Percentiles rank a stretch among this genome's conserved stretches.
These are phyloP conservation scores for Meteorus sp. DNA, from an alignment of 1,140 invertebrate species.

Conservation along the genomic window DNA sequence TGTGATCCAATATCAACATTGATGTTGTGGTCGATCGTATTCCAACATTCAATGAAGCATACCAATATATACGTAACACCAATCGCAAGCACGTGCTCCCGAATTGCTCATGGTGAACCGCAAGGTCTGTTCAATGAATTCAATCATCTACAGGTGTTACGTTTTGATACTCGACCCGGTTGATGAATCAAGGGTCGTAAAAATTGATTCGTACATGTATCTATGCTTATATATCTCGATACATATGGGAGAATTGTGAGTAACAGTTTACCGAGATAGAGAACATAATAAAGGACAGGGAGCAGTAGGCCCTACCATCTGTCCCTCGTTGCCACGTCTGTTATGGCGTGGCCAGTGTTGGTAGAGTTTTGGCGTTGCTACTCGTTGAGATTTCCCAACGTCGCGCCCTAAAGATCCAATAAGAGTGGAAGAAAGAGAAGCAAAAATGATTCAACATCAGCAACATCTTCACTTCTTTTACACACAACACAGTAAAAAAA, in stretches of 20 bases:
- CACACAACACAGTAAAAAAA: no score
- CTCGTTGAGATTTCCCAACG: constrained; percentile 21
- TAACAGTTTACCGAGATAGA: neutral
- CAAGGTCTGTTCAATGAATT: neutral
- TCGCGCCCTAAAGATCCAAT: neutral
- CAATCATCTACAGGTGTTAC: neutral
- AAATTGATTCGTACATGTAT: no score
- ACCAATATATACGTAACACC: no score
- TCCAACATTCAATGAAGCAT: constrained; percentile 10
- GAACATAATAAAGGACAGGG: constrained; percentile 13
- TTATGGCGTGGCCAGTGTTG: constrained; percentile 18
- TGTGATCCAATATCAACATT: neutral
- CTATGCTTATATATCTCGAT: no score
- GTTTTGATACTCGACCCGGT: neutral
- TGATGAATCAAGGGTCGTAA: neutral
- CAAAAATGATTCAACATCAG: no score
- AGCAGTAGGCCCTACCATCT: constrained; percentile 24
- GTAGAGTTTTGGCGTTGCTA: constrained; percentile 7
- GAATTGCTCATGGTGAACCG: neutral
- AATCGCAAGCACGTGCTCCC: constrained; percentile 7
- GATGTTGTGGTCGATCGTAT: constrained; percentile 2
- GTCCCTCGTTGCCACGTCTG: constrained; percentile 34
- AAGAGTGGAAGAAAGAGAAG: neutral
- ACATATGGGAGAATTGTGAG: neutral
- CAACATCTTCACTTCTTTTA: no score